Evolutionary conservation across 2,888 invertebrate species (phyloP).

Genomic region (Pristionchus mayeri): DNA sequence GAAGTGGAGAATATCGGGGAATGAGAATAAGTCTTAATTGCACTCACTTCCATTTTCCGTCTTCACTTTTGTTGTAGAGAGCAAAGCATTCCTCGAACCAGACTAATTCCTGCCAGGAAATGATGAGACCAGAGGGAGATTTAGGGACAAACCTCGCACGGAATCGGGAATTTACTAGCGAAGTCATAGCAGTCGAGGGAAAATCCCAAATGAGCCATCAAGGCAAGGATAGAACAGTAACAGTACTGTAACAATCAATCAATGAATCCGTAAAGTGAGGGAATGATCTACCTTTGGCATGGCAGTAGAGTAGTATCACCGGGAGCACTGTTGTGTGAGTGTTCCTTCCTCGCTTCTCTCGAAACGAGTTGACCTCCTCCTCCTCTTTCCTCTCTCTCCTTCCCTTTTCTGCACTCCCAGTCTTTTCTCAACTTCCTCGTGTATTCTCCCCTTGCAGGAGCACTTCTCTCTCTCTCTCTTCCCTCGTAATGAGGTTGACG

Average conservation of each 20-base stretch:
- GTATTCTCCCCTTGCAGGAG: background rate
- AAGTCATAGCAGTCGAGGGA: conserved; percentile 14
- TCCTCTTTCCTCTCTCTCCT: background rate
- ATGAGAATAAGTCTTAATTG: background rate
- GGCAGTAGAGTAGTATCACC: background rate
- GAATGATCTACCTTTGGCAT: conserved; percentile 18
- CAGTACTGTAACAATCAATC: background rate
- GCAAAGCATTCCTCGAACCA: conserved; percentile 38
- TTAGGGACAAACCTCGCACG: background rate
- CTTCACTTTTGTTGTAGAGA: background rate
- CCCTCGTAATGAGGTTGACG: background rate
- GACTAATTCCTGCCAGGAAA: conserved; percentile 13
- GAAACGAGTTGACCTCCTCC: conserved; percentile 41
- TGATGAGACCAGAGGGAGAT: background rate
- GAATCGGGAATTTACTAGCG: conserved; percentile 3
- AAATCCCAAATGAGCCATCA: background rate
- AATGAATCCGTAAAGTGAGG: background rate
- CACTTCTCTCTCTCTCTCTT: background rate
- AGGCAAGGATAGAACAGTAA: background rate
- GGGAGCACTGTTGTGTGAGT: background rate
- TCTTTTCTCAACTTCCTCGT: conserved; percentile 31
- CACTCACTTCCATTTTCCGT: conserved; percentile 18
- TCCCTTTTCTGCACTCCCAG: background rate
- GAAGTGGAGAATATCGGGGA: background rate
- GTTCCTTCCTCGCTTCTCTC: conserved; percentile 38